A percentile compares a stretch with the other conserved stretches of the same genome.
These are phyloP conservation scores for Allacma fusca DNA, from an alignment of 2,888 invertebrate genomes.

Conservation along the genomic window DNA sequence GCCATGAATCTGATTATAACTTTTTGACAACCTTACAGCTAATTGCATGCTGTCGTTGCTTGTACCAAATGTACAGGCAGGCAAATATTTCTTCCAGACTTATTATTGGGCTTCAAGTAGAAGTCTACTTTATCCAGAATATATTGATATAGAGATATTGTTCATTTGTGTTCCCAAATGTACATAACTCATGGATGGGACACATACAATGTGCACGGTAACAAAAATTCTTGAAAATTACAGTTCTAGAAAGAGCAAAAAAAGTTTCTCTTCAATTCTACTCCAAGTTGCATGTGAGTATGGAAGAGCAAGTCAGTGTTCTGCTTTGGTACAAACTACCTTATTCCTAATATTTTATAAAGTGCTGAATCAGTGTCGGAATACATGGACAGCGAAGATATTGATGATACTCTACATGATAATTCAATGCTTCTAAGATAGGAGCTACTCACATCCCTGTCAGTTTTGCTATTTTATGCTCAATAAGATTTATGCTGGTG, in stretches of 20 bases:
- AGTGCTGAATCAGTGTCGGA: constrained; percentile 1
- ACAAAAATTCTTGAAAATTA: no score
- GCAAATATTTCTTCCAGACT: neutral
- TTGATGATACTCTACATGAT: neutral
- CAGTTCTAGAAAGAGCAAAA: no score
- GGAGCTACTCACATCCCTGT: no score
- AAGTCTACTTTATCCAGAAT: no score
- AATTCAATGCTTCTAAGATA: neutral
- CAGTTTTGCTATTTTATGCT: neutral
- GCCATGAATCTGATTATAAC: neutral
- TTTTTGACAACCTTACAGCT: neutral
- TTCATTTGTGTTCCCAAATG: no score
- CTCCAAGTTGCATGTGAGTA: neutral
- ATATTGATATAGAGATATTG: no score
- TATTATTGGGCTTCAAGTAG: neutral
- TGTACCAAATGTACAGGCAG: neutral
- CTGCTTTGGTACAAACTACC: neutral
- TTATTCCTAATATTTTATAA: neutral
- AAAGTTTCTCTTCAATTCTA: no score
- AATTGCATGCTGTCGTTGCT: constrained; percentile 7
- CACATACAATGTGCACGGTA: no score
- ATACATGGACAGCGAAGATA: neutral
- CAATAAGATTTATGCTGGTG: neutral
- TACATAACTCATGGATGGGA: no score
- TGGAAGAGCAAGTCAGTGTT: no score